These are phyloP conservation scores for Lanius collurio DNA, from an alignment of 2,113 vertebrate genomes.

Conservation along the genomic window DNA sequence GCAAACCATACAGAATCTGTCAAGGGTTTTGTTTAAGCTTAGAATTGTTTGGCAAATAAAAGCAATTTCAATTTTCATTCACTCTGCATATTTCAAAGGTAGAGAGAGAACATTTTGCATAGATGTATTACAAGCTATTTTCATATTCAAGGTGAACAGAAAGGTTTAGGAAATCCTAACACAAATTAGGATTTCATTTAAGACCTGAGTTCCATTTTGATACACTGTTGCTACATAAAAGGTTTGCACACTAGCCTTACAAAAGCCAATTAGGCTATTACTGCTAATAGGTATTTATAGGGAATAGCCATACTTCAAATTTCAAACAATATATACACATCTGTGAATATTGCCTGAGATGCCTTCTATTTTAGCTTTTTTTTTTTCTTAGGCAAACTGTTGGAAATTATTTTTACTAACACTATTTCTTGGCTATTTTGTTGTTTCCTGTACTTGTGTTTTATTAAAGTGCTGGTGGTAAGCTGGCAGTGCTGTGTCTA, in stretches of 20 bases:
- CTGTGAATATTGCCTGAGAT: background rate
- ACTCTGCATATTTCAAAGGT: background rate
- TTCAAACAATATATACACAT: background rate
- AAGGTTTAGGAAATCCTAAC: background rate
- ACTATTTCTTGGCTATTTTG: background rate
- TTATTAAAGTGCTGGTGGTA: background rate
- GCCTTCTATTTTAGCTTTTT: background rate
- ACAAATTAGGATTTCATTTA: background rate
- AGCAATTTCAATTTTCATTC: background rate
- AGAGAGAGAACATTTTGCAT: background rate
- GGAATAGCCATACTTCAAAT: background rate
- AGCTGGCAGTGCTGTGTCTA: background rate
- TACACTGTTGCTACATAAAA: accelerated
- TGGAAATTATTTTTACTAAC: background rate
- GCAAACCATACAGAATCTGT: background rate
- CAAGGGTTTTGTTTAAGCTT: background rate
- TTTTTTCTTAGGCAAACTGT: background rate
- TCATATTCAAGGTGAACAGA: background rate
- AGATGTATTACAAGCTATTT: background rate
- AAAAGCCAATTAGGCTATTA: background rate
- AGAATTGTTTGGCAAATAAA: background rate
- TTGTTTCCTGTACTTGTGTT: background rate
- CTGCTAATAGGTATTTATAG: background rate
- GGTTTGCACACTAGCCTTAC: accelerated
- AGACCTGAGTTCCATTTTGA: background rate